phyloP scores from a whole-genome alignment of 2,797 vertebrate species.

The Geotrypetes seraphini region DNA sequence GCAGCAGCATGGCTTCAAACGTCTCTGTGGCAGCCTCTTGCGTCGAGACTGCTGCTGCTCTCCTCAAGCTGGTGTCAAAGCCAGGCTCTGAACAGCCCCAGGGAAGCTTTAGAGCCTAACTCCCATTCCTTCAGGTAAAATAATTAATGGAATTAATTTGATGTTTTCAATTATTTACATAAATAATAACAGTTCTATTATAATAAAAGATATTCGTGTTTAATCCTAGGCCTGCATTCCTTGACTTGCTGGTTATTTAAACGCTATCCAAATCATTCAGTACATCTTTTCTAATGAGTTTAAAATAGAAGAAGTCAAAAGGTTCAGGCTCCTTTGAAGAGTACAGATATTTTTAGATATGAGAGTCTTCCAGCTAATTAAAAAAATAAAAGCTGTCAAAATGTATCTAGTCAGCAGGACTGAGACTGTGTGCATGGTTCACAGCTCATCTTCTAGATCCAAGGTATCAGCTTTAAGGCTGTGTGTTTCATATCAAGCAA shows the following conservation, averaged over 20 bases:
- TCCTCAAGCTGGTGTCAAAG: too few species aligned
- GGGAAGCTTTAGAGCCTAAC: too few species aligned
- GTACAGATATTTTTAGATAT: neutral
- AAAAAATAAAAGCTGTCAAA: neutral
- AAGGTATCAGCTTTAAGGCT: constrained; percentile 3
- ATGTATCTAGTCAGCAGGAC: constrained; percentile 2
- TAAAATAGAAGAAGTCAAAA: neutral
- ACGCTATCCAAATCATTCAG: too few species aligned
- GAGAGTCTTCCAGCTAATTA: constrained; percentile 1
- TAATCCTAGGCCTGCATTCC: neutral
- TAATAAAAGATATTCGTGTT: neutral
- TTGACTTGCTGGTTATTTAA: too few species aligned
- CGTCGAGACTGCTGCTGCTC: too few species aligned
- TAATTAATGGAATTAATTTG: too few species aligned
- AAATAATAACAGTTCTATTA: rapidly evolving
- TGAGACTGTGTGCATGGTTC: neutral
- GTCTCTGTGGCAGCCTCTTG: too few species aligned
- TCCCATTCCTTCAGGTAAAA: too few species aligned
- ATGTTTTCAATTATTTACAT: neutral
- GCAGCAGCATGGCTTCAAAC: too few species aligned
- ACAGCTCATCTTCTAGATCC: constrained; percentile 3
- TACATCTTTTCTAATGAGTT: neutral
- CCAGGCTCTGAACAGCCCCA: too few species aligned
- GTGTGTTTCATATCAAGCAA: neutral
- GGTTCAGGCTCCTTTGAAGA: neutral